Base-by-base conservation (phyloP, 1,140 invertebrate species). In the Amyelois transitella region DNA sequence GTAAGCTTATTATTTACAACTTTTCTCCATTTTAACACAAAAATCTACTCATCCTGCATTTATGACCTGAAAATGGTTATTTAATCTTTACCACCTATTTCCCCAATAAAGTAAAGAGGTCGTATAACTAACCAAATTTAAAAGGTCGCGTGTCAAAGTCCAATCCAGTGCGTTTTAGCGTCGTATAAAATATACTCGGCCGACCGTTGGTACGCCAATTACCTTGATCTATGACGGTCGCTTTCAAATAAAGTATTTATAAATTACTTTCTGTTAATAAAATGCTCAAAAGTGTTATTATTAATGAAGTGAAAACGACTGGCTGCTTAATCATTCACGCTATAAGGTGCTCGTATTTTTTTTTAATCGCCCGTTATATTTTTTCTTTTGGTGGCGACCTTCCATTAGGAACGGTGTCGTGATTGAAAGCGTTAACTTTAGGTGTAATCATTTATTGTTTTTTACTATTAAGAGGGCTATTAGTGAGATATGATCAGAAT, bases 281-380 rank as follows among this genome's bases (percentile, higher is more conserved):
- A 82, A 81, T 62, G 55, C 61, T 59, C 68, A 58, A 72, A 75
- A 74, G 74, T 68, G 64, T 72, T 70, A 66, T 78, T 71, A 76
- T 79, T 85, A 82, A 85, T 81, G 75, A 79, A 72, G 79, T 85
- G 77, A 72, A 75, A 72, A 72, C 53, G 55, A 61, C 66, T 43
- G 58, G 17, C 56, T 28, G 51, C 32, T 72, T 69, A 72, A 72
- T 69, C 64, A 69, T 63, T 67, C 54, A 62, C 56, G 57, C 56
- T 64, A 45, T 45, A 45, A 45, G 43, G n/a, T 18, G 43, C 43
- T 45, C 43, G 43, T 45, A 43, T 43, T 43, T 43, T 18, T 18
- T 44, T 48, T 48, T 20, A 48, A 48, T 48, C 45, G 19, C 45
- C 8, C 20, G 45, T 48, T 48, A 48, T n/a, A n/a, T 20, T 48